Percentiles rank a stretch among this genome's conserved stretches.
Conservation (phyloP, 2,113 vertebrate genomes). For the Recurvirostra avosetta region DNA sequence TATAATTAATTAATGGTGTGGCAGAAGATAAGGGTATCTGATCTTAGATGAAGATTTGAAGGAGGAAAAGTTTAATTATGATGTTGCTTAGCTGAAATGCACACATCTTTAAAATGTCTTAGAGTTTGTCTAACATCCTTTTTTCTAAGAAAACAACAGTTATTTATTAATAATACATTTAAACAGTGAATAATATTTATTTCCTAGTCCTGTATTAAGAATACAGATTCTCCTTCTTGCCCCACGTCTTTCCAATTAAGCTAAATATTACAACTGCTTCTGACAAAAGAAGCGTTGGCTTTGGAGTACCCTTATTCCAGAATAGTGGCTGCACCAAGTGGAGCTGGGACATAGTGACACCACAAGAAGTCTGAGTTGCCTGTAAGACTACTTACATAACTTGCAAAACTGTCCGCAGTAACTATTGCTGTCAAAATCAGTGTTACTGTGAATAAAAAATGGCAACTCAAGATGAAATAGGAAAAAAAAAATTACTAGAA, state of each 20-base stretch:
- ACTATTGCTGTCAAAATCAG: not conserved
- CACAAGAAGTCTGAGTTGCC: not conserved
- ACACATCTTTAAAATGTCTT: not conserved
- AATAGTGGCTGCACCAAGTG: not conserved
- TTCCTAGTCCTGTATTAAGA: not conserved
- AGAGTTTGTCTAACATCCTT: not conserved
- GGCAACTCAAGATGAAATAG: not conserved
- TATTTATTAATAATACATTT: not conserved
- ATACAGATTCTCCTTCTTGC: not conserved
- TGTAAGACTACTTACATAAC: not conserved
- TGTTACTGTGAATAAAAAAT: not conserved
- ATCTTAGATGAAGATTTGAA: not conserved
- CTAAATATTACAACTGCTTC: not conserved
- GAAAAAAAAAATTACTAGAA: not conserved
- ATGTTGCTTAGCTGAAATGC: not conserved
- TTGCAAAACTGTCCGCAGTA: not conserved
- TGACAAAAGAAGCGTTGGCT: not conserved
- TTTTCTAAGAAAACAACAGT: not conserved
- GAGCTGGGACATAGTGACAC: not conserved
- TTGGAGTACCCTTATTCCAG: not conserved
- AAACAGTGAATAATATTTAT: not conserved
- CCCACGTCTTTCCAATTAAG: not conserved
- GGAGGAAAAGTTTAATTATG: not conserved
- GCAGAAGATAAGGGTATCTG: not conserved
- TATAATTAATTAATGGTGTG: not conserved